Percentiles rank a stretch among this genome's conserved stretches.
phyloP scores from a whole-genome alignment of 2,797 vertebrate species.

The Urosaurus nigricauda region DNA sequence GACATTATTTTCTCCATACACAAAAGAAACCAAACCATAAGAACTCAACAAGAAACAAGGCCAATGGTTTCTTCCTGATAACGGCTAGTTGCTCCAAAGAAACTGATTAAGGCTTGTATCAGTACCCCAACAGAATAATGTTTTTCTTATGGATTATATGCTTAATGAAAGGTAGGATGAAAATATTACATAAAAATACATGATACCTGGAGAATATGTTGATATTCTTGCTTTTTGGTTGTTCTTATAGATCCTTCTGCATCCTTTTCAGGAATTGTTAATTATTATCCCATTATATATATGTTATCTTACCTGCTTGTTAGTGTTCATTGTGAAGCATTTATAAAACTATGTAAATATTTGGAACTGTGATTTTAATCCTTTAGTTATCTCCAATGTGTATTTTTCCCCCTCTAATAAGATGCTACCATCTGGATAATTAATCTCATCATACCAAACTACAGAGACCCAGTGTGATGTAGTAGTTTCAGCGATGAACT shows the following conservation, averaged over 20 bases:
- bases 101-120: background rate
- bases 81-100: background rate
- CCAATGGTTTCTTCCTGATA: background rate
- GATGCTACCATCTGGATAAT: background rate
- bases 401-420: background rate
- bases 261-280: background rate
- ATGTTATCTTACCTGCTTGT: background rate
- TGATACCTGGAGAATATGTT: background rate
- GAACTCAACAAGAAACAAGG: background rate
- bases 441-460: background rate
- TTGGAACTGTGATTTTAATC: background rate
- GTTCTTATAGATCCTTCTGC: background rate
- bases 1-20: background rate
- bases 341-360: background rate
- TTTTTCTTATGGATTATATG: background rate
- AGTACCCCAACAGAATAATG: background rate
- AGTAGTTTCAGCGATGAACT: too few species aligned
- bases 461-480: too few species aligned
- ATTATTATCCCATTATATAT: background rate
- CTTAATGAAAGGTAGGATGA: slow-evolving; percentile 6
- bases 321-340: background rate
- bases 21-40: background rate
- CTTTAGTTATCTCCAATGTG: background rate
- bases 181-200: background rate
- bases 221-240: background rate